Base-by-base conservation (phyloP, 2,888 invertebrate genomes). In the Chromoteleia sp. region DNA sequence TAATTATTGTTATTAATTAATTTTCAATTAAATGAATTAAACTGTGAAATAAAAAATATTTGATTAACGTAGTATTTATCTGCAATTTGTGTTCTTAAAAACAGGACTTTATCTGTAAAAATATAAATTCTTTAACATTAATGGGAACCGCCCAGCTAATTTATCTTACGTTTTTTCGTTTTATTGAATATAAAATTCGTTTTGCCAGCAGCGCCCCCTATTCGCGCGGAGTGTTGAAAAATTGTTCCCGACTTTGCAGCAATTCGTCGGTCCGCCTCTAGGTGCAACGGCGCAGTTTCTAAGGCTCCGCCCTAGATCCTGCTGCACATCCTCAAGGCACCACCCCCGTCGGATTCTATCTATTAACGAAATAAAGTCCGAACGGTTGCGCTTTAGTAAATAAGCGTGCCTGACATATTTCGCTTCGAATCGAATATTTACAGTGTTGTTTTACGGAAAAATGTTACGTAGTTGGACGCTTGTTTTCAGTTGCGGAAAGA, bases 291-390 rank as follows among this genome's bases (percentile, higher is more conserved):
- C 87, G 87, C 88, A 86, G 86, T 85, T 86, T 87, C 87, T 84
- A 89, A 89, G 87, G 90, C 91, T 88, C 91, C 91, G 91, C 91
- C 91, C 90, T 87, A 86, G 86, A 84, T 87, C 86, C 85, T 87
- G 88, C 86, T 87, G 86, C 85, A 87, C 88, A 90, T 87, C 87
- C 87, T 87, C 85, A 85, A 86, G 83, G 88, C 73, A 86, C 89
- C 90, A 89, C 90, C 90, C 88, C 71, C 86, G 41, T 12, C 79
- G 82, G 79, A 81, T 86, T 83, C 86, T 85, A 82, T 85, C 85
- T 84, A 73, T 79, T 77, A 76, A 59, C 63, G 50, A 61, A 73
- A 77, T 67, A 45, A 71, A 50, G 70, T 58, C 75, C 52, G 14
- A 67, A 25, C 65, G 48, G 50, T 50, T 41, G 52, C 33, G 61